Evolutionary conservation across 2,888 invertebrate species (phyloP), one percentile per base, ranked within the genome.

Genomic region (Cenopis cana): DNA sequence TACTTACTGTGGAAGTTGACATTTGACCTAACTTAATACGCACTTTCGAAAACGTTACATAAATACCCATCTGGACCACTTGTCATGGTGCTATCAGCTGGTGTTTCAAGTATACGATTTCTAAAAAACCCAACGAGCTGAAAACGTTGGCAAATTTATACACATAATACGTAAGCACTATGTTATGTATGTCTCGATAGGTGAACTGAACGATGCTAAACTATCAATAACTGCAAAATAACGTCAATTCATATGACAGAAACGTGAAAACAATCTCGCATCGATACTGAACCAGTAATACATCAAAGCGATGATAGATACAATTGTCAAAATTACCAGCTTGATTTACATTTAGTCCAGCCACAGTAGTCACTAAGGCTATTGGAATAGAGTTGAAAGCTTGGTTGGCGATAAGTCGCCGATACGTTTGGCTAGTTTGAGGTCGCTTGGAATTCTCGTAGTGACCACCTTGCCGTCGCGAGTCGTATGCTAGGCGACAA

Each of bases 401-500:
- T 12, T 72, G 17, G 6, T 33, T 14, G 29, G 14, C 41, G 24
- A 17, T 55, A 17, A 24, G 17, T 18, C 8, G 36, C 49, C 2
- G 6, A 17, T 0, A 33, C 6, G 29, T 59, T 50, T 38, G 17
- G 57, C n/a, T 60, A n/a, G 55, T 66, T 20, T 36, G 80, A 83
- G 76, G 79, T 75, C 76, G 20, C 55, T 69, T 76, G 73, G 76
- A 81, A 79, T 79, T 78, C 76, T 73, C 75, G 74, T 74, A 73
- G 77, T 77, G 78, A 76, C 76, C 85, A 88, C 86, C 85, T 87
- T 87, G 84, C 78, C 77, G 82, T 85, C 64, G 70, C 71, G 57
- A 73, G 57, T 66, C 69, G 72, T 72, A 69, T 59, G 62, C 68
- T 73, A 74, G 69, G 62, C 57, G 68, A 74, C 75, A 73, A 69